Evolutionary conservation across 2,113 vertebrate genomes (phyloP), one percentile per base, ranked within the genome.

Genomic region (Cyphomyrus discorhynchus): DNA sequence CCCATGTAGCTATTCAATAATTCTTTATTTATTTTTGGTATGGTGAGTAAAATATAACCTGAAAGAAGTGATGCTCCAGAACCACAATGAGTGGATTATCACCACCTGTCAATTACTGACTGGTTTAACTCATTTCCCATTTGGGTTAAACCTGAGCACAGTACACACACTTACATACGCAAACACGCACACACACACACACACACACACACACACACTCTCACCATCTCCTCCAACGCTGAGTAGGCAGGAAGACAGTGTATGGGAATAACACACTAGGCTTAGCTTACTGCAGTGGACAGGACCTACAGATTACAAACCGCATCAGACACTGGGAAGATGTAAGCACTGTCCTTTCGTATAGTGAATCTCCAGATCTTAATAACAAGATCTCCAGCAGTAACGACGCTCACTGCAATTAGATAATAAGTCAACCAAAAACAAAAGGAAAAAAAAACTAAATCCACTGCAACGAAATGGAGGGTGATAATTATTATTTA

Each of bases 401-500:
- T 53, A 52, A 31, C 46, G n/a, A 50, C 21, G 2, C 49, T 86
- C 47, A 27, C 47, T 53, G n/a, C 62, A 87, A 88, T 89, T 89
- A 88, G 89, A 85, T 52, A 89, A 86, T 88, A 58, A 89, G 88
- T 39, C 31, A 35, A 87, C 24, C 46, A 88, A 50, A 87, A 89
- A 39, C 56, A 66, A 27, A 90, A 77, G 27, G 35, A 39, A 77
- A 77, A 50, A 50, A 74, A 35, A 90, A 88, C 86, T 88, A 91
- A 89, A 88, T 92, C 46, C 83, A 85, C 42, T 13, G 83, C 24
- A 85, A 31, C 46, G 50, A 50, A 85, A 27, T 45, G 42, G 42
- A n/a, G 24, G 83, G 46, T 24, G 21, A 85, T 85, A 47, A 47
- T 85, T 49, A 47, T 85, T 27, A 9, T 92, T 91, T 89, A 91